These are phyloP conservation scores for Nansenia antarctica DNA, from an alignment of 2,113 vertebrate genomes.

Conservation along the genomic window DNA sequence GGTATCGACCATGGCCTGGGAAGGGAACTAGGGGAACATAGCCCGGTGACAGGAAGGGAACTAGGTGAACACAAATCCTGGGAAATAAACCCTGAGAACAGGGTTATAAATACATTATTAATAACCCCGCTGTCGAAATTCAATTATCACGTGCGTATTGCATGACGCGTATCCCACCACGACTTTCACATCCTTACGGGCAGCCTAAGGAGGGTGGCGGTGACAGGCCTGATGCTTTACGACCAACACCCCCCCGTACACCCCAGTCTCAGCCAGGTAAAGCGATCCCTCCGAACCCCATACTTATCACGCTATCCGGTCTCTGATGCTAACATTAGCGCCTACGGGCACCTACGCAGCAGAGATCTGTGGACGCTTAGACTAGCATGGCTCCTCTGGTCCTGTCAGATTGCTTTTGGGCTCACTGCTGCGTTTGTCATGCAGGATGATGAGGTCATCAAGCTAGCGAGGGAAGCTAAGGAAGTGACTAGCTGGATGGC, in stretches of 20 bases:
- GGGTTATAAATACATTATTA: background rate
- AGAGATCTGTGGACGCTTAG: background rate
- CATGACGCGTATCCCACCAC: background rate
- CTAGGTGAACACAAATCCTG: too few species aligned
- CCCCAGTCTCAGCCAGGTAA: constrained; percentile 29
- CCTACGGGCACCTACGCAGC: background rate
- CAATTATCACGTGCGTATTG: background rate
- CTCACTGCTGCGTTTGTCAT: background rate
- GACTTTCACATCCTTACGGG: background rate
- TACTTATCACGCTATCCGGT: background rate
- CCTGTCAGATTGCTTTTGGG: background rate
- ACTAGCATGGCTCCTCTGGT: background rate
- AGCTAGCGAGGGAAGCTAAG: too few species aligned
- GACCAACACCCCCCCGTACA: constrained; percentile 6
- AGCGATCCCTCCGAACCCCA: constrained; percentile 36
- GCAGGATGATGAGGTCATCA: too few species aligned
- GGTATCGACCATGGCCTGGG: too few species aligned
- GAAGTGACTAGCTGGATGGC: too few species aligned
- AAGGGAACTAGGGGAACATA: too few species aligned
- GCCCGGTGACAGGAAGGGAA: too few species aligned
- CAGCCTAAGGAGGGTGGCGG: background rate
- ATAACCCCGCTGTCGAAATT: background rate
- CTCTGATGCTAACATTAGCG: constrained; percentile 49
- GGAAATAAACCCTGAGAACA: too few species aligned
- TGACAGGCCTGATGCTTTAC: constrained; percentile 11